Percentiles rank a stretch among this genome's conserved stretches.
These are phyloP conservation scores for Eurois occulta DNA, from an alignment of 2,888 invertebrate species.

Conservation along the genomic window DNA sequence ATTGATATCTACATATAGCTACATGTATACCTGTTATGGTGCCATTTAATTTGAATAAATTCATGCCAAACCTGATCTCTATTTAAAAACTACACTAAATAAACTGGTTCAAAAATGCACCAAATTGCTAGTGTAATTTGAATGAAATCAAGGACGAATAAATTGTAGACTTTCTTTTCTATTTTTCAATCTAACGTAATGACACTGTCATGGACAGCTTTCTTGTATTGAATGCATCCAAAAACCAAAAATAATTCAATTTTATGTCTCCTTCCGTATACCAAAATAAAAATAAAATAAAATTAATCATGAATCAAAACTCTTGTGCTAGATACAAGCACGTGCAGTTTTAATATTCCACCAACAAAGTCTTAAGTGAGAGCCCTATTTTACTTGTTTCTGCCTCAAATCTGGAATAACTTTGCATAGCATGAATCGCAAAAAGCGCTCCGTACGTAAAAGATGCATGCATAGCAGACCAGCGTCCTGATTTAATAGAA, in stretches of 20 bases:
- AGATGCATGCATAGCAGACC: constrained; percentile 73
- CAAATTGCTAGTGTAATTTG: constrained; percentile 5
- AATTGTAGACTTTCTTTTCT: not conserved
- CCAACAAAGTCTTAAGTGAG: constrained; percentile 59
- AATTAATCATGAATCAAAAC: constrained; percentile 45
- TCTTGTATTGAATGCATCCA: not conserved
- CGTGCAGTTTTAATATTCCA: constrained; percentile 55
- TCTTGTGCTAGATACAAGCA: constrained; percentile 7
- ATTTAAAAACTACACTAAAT: constrained; percentile 12
- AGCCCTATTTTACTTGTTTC: constrained; percentile 78
- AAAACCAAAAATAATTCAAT: constrained; percentile 4
- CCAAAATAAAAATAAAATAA: no score
- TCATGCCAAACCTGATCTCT: not conserved
- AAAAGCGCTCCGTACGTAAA: constrained; percentile 79
- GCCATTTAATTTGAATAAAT: not conserved
- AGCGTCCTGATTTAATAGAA: constrained; percentile 87
- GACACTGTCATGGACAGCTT: not conserved
- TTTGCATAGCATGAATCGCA: constrained; percentile 88
- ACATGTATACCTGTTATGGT: not conserved
- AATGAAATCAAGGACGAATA: constrained; percentile 8
- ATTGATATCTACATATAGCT: not conserved
- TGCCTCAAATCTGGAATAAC: constrained; percentile 84
- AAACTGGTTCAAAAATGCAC: constrained; percentile 2
- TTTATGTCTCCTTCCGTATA: not conserved
- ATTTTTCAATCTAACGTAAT: not conserved